These are phyloP conservation scores for Ptiloglossa arizonensis DNA, from an alignment of 1,140 invertebrate genomes.

Conservation along the genomic window DNA sequence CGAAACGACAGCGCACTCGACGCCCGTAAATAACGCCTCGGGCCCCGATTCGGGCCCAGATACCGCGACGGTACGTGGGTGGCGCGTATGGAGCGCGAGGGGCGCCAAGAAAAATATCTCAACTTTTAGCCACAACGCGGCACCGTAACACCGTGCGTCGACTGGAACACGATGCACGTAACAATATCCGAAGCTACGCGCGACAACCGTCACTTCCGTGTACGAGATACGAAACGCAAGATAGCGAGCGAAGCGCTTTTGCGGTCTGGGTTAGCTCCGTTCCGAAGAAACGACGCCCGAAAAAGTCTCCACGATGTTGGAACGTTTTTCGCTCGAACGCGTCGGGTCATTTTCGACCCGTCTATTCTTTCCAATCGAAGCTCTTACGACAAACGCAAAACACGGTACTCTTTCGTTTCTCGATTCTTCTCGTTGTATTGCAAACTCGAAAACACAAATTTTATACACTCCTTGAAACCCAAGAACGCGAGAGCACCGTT, in stretches of 20 bases:
- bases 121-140: constrained; percentile 20
- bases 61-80: constrained; percentile 33
- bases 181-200: constrained; percentile 27
- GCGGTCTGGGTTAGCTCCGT: too few relatives aligned
- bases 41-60: constrained; percentile 34
- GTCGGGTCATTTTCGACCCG: too few relatives aligned
- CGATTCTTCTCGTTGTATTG: too few relatives aligned
- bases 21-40: constrained; percentile 25
- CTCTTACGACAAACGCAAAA: too few relatives aligned
- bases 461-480: too few relatives aligned
- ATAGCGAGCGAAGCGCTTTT: not conserved
- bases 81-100: constrained; percentile 35
- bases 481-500: too few relatives aligned
- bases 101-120: constrained; percentile 35
- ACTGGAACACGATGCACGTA: not conserved
- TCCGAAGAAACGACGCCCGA: too few relatives aligned
- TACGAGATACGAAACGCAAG: constrained; percentile 17
- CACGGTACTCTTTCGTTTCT: too few relatives aligned
- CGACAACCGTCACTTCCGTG: constrained; percentile 67
- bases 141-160: not conserved
- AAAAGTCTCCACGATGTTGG: too few relatives aligned
- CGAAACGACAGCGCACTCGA: not conserved
- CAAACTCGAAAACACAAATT: too few relatives aligned
- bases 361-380: too few relatives aligned
- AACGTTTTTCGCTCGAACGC: too few relatives aligned